These are phyloP conservation scores for Lordiphosa mommai DNA, from an alignment of 1,140 invertebrate genomes.

Conservation along the genomic window DNA sequence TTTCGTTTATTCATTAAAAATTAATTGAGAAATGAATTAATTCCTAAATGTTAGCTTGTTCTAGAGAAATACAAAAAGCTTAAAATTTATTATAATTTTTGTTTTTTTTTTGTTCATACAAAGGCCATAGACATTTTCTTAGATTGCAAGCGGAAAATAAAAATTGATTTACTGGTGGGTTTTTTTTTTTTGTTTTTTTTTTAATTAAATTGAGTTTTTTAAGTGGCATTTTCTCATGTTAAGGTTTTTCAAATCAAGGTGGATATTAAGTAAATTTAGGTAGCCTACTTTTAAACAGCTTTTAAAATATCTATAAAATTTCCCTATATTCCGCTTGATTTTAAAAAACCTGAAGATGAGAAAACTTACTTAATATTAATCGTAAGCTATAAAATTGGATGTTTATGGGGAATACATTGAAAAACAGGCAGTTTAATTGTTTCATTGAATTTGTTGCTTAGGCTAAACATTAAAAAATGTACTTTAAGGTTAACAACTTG, in stretches of 20 bases:
- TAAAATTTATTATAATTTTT: constrained; percentile 32
- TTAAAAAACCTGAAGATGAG: too few relatives aligned
- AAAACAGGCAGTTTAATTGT: constrained; percentile 45
- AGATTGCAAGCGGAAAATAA: too few relatives aligned
- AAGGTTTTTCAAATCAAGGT: too few relatives aligned
- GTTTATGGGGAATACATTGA: not conserved
- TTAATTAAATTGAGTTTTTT: constrained; percentile 5
- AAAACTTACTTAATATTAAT: too few relatives aligned
- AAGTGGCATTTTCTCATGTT: too few relatives aligned
- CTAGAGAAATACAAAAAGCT: constrained; percentile 14
- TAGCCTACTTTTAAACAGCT: too few relatives aligned
- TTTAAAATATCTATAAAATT: too few relatives aligned
- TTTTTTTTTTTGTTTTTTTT: constrained; percentile 9
- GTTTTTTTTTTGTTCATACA: constrained; percentile 29
- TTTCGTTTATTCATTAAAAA: constrained; percentile 65
- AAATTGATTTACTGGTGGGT: not conserved
- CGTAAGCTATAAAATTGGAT: not conserved
- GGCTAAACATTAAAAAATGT: constrained; percentile 41
- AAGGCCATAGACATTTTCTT: constrained; percentile 58
- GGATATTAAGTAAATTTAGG: too few relatives aligned
- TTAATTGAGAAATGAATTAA: constrained; percentile 44
- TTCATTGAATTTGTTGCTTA: constrained; percentile 3
- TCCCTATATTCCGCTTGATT: too few relatives aligned
- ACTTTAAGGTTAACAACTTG: constrained; percentile 23
- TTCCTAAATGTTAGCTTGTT: not conserved